phyloP scores from a whole-genome alignment of 2,888 invertebrate genomes.

The Agapostemon virescens region DNA sequence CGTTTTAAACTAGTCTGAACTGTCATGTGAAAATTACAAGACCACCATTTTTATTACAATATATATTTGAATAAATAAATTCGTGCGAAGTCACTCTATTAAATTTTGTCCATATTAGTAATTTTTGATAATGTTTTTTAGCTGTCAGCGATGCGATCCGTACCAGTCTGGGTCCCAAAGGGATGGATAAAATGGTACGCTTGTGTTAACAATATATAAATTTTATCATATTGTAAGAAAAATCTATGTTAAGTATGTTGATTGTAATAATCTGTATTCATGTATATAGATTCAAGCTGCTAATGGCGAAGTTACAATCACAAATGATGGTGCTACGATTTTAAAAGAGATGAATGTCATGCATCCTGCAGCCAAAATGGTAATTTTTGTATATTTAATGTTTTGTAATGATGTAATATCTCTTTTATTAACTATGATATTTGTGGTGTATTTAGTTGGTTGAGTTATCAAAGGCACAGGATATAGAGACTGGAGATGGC shows the following conservation, averaged over 20 bases:
- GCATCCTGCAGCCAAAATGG: constrained; percentile 99
- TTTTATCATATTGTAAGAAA: not conserved
- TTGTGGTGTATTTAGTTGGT: constrained; percentile 86
- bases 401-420: not conserved
- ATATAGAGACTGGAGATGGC: constrained; percentile 99
- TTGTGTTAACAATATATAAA: not conserved
- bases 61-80: not conserved
- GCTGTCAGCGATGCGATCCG: constrained; percentile 99
- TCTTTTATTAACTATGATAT: not conserved
- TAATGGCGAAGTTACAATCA: constrained; percentile 99
- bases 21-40: not conserved
- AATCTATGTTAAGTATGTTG: not conserved
- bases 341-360: constrained; percentile 99
- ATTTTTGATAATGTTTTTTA: constrained; percentile 82
- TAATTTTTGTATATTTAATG: constrained; percentile 77
- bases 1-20: not conserved
- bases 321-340: constrained; percentile 99
- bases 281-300: constrained; percentile 92
- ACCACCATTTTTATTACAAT: not conserved
- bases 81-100: not conserved
- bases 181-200: constrained; percentile 99
- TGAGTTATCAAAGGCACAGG: constrained; percentile 98
- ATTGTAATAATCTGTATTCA: not conserved
- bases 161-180: constrained; percentile 98
- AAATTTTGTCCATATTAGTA: not conserved